Evolutionary conservation across 2,113 vertebrate genomes (phyloP), one percentile per base, ranked within the genome.

Genomic region (Zootoca vivipara): DNA sequence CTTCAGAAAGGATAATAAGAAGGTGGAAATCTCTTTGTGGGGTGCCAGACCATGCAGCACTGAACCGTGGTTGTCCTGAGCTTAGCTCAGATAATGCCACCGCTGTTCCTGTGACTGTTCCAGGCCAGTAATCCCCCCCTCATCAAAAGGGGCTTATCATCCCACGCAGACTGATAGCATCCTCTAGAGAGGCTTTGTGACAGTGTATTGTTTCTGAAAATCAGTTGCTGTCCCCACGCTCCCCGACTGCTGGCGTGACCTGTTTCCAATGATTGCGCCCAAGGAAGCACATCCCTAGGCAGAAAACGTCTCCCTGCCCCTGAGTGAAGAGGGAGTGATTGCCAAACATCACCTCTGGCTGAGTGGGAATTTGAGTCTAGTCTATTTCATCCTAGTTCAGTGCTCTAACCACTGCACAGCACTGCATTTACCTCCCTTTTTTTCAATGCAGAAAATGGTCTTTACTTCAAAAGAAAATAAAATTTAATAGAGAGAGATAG

Each of bases 11-110:
- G 65, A 90, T 90, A 72, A 82, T 86, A 86, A 56, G 92, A 88
- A 89, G 92, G 91, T 91, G 15, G 2, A 88, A 91, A 91, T 89
- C 30, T 1, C 91, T 81, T 70, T 0, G 3, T 13, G 33, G 92
- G 90, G 91, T 83, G 86, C 91, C 9, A 85, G 82, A 91, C 82
- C 12, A 0, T 1, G 0, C 18, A 70, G 78, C n/a, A 8, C 16
- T 85, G 82, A 64, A 81, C 84, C 89, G 81, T 87, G 88, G 1
- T 70, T 90, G 90, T 88, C 24, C 5, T 56, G 69, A 82, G 89
- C 85, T 93, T 20, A 89, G 84, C 0, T 92, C 91, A 93, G 5
- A 85, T 90, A 88, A 92, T 91, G 90, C 87, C 88, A 82, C 0
- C 15, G 67, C 85, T 87, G 90, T 89, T 69, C 87, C n/a, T 40